Percentiles rank a stretch among this genome's conserved stretches.
These are phyloP conservation scores for Mesocentrotus franciscanus DNA, from an alignment of 53 echinoderm and acorn worm species.

Conservation along the genomic window DNA sequence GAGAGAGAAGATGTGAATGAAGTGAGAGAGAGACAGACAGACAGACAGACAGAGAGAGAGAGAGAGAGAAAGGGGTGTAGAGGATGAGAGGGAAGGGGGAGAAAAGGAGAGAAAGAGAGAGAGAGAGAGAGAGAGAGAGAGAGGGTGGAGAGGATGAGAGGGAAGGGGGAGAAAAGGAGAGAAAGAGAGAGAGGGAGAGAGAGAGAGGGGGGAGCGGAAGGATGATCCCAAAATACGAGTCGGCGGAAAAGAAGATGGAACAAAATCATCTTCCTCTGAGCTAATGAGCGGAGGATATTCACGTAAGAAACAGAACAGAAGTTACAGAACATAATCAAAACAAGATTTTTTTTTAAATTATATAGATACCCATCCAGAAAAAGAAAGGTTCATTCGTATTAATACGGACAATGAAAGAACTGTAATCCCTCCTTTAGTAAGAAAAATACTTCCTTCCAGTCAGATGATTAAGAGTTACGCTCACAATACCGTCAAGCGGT, in stretches of 20 bases:
- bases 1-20: neutral
- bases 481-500: neutral
- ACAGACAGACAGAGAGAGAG: too few species aligned
- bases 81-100: too few species aligned
- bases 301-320: neutral
- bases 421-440: neutral
- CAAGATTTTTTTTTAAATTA: neutral
- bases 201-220: neutral
- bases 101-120: too few species aligned
- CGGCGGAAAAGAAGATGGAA: neutral
- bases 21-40: too few species aligned
- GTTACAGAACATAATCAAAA: neutral
- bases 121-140: too few species aligned
- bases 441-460: slow-evolving; percentile 19
- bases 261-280: neutral
- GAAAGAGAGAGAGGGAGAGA: too few species aligned
- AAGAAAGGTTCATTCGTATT: neutral
- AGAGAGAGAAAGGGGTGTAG: too few species aligned
- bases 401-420: neutral
- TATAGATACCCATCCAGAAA: neutral
- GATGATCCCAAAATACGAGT: neutral
- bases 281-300: neutral
- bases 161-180: too few species aligned
- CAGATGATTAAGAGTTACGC: slow-evolving; percentile 12
- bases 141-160: too few species aligned